These are phyloP conservation scores for Microdon myrmicae DNA, from an alignment of 2,888 invertebrate species.

Conservation along the genomic window DNA sequence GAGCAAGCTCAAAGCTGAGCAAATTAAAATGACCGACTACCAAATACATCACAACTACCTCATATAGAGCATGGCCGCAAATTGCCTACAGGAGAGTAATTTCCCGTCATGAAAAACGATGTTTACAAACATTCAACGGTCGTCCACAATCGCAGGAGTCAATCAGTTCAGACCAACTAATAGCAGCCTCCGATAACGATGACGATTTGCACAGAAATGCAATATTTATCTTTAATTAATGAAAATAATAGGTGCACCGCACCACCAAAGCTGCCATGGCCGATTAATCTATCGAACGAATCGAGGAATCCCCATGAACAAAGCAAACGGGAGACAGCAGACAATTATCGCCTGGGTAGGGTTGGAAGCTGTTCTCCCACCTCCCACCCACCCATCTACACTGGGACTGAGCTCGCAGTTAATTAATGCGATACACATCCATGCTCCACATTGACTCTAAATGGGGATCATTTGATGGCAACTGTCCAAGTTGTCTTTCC, in stretches of 20 bases:
- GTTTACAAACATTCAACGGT: conserved; percentile 38
- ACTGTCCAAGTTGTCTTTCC: too few relatives aligned
- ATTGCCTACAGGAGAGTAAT: conserved; percentile 51
- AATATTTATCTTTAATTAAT: conserved; percentile 52
- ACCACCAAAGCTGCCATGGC: conserved; percentile 46
- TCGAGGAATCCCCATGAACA: conserved; percentile 42
- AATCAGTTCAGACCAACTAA: conserved; percentile 21
- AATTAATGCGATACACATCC: too few relatives aligned
- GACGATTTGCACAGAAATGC: conserved; percentile 43
- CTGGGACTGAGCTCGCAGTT: too few relatives aligned
- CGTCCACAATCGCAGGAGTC: conserved; percentile 3
- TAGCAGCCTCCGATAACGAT: conserved; percentile 36
- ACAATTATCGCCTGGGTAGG: conserved; percentile 3
- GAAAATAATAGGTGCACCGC: conserved; percentile 51
- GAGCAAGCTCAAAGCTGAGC: background rate
- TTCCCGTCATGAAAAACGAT: conserved; percentile 45
- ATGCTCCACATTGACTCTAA: too few relatives aligned
- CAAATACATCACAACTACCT: conserved; percentile 24
- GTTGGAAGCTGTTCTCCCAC: too few relatives aligned
- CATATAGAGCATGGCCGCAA: conserved; percentile 25
- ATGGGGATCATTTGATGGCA: too few relatives aligned
- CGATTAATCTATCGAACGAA: conserved; percentile 50
- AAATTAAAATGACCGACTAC: conserved; percentile 13
- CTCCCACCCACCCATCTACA: too few relatives aligned
- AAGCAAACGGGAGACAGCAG: background rate